Base-by-base conservation (phyloP, 1,140 invertebrate genomes). In the Antheraea mylitta region DNA sequence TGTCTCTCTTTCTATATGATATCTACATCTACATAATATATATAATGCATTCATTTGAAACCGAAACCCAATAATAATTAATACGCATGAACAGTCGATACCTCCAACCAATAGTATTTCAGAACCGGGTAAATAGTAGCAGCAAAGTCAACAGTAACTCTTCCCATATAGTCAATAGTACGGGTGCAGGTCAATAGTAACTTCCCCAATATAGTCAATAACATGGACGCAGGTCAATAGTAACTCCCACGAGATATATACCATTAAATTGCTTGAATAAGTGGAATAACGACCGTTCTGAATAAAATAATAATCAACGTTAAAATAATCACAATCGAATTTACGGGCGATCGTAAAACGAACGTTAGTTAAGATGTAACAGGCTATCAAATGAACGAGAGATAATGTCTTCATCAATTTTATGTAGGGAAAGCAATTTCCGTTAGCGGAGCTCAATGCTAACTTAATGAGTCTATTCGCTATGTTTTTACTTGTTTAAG, bases 341-440 rank as follows among this genome's bases (percentile, higher is more conserved):
- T 64, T 64, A 64, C 37, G 30, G n/a, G 22, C 18, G 37, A 42
- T 64, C 62, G 36, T 64, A 64, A 64, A 37, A 64, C 22, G n/a
- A 64, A 37, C 30, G 36, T 64, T 64, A 42, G 9, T 13, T 53
- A 53, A 53, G 13, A 36, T 42, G 62, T 64, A 64, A 64, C 62
- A 64, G 62, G 36, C 62, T 37, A 64, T 64, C 62, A 64, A 64
- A 64, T 37, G 22, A 37, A 37, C 8, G 11, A 64, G 37, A 64
- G 62, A 64, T 64, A 64, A 37, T 42, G 36, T 42, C 36, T 64
- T 18, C 30, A 64, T 64, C 37, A 64, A 64, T 64, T 37, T 64
- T 37, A 64, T 16, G 45, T 53, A 53, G 45, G 45, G 4, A 53
- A 53, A 16, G 45, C 16, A 16, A 53, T 53, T 53, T 61, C 19